phyloP scores from a whole-genome alignment of 2,113 vertebrate species.

The Lycocorax pyrrhopterus region DNA sequence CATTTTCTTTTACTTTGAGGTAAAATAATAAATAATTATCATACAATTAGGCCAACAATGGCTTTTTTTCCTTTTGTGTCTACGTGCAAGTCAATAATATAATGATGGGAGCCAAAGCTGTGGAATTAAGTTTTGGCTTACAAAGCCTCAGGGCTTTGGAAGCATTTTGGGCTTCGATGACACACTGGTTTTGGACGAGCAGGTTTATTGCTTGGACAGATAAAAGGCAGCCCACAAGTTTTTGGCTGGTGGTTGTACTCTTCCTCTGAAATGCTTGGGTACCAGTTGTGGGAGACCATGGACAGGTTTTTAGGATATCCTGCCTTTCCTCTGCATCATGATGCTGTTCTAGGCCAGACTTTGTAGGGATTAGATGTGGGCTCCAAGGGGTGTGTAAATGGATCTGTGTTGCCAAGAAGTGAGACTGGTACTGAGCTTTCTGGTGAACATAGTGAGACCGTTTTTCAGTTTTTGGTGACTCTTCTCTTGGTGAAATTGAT shows the following conservation, averaged over 20 bases:
- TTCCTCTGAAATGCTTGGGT: not conserved
- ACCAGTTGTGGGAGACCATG: not conserved
- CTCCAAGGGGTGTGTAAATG: not conserved
- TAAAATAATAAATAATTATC: not conserved
- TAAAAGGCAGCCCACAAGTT: not conserved
- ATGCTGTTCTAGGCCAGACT: not conserved
- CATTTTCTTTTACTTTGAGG: not conserved
- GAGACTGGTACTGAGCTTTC: not conserved
- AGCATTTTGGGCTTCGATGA: not conserved
- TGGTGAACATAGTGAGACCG: not conserved
- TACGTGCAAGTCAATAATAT: not conserved
- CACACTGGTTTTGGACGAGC: not conserved
- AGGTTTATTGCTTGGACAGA: not conserved
- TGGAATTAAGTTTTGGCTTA: not conserved
- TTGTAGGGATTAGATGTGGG: not conserved
- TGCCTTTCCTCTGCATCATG: not conserved
- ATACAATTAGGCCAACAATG: not conserved
- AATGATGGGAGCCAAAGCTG: not conserved
- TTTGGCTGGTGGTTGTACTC: not conserved
- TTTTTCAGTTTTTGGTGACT: not conserved
- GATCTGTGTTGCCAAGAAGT: not conserved
- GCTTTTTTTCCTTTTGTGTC: not conserved
- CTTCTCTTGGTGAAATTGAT: not conserved
- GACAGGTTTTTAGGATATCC: not conserved
- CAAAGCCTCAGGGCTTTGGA: not conserved